Percentiles rank a stretch among this genome's conserved stretches.
Evolutionary conservation across 2,888 invertebrate species (phyloP).

Genomic region (Clunio marinus): DNA sequence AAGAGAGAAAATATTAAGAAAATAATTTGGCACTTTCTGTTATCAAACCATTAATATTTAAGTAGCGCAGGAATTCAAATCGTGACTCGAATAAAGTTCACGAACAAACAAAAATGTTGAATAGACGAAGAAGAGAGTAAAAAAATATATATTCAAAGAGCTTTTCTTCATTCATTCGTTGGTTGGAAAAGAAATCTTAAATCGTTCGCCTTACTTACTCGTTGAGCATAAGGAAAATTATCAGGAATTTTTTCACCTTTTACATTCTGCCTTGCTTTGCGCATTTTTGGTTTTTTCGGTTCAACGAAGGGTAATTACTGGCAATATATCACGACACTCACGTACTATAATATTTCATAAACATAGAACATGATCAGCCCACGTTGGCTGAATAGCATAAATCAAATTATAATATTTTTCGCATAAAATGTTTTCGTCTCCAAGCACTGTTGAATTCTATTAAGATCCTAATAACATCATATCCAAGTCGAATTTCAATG

Average conservation of each 20-base stretch:
- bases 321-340: conserved; percentile 23
- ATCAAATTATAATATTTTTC: too few relatives aligned
- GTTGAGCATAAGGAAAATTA: conserved; percentile 12
- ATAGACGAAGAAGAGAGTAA: background rate
- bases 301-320: conserved; percentile 1
- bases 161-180: background rate
- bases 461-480: conserved; percentile 1
- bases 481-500: background rate
- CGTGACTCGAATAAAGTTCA: conserved; percentile 34
- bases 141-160: conserved; percentile 1
- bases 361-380: conserved; percentile 23
- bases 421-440: conserved; percentile 21
- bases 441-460: conserved; percentile 4
- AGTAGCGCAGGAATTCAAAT: conserved; percentile 36
- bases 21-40: conserved; percentile 32
- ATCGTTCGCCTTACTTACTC: background rate
- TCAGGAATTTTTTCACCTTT: conserved; percentile 20
- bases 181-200: conserved; percentile 7
- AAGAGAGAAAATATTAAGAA: conserved; percentile 21
- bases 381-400: background rate
- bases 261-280: conserved; percentile 10
- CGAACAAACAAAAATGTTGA: conserved; percentile 17
- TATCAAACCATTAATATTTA: conserved; percentile 37
- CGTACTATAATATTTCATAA: conserved; percentile 13
- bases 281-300: background rate